Conservation (phyloP, 2,113 vertebrate genomes). For the Cyprinodon tularosa region DNA sequence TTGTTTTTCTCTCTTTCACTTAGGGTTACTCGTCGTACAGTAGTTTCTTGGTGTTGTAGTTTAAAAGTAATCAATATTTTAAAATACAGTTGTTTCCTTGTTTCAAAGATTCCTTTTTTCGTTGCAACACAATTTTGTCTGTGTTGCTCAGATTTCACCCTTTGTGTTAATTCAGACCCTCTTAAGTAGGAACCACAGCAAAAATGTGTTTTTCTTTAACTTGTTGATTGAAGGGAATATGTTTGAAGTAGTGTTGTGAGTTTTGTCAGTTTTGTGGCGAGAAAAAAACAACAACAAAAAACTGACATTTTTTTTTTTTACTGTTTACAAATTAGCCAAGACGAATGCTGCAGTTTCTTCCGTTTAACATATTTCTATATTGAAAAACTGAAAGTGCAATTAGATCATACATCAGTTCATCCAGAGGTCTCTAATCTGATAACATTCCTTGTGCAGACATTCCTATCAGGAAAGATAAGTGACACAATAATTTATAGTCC, state of each 20-base stretch:
- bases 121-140: slow-evolving; percentile 61
- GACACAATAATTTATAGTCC: background rate
- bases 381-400: slow-evolving; percentile 81
- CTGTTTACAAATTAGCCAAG: slow-evolving; percentile 82
- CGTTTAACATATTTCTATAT: slow-evolving; percentile 44
- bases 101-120: slow-evolving; percentile 45
- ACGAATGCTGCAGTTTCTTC: slow-evolving; percentile 80
- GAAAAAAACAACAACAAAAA: slow-evolving; percentile 46
- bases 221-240: slow-evolving; percentile 73
- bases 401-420: slow-evolving; percentile 69
- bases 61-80: slow-evolving; percentile 7
- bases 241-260: slow-evolving; percentile 48
- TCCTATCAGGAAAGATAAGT: slow-evolving; percentile 57
- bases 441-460: slow-evolving; percentile 77
- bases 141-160: slow-evolving; percentile 68
- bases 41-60: slow-evolving; percentile 29
- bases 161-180: slow-evolving; percentile 71
- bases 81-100: slow-evolving; percentile 33
- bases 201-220: slow-evolving; percentile 43
- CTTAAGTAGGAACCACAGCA: slow-evolving; percentile 59
- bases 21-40: slow-evolving; percentile 22
- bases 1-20: too few relatives aligned
- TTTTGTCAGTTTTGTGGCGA: slow-evolving; percentile 23
- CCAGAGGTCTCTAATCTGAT: slow-evolving; percentile 45
- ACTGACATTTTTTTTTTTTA: slow-evolving; percentile 72